Percentiles rank a stretch among this genome's conserved stretches.
Conservation (phyloP, 2,888 invertebrate species). For the Boloria selene region DNA sequence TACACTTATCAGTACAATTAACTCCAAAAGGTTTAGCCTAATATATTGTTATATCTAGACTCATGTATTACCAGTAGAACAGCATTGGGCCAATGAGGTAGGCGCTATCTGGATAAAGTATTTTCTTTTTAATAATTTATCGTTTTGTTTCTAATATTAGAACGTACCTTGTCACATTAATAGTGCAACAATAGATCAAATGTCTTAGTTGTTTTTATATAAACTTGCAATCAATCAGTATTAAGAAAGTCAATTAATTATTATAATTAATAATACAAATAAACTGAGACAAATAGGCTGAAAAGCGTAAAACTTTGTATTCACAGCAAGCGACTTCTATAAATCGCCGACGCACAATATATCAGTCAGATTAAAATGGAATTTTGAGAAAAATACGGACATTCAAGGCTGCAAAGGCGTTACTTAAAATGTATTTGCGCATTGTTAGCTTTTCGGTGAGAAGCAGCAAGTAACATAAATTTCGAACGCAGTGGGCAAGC, state of each 20-base stretch:
- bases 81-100: conserved; percentile 50
- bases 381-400: conserved; percentile 66
- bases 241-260: neutral
- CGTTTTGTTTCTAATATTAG: conserved; percentile 61
- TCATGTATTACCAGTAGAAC: conserved; percentile 50
- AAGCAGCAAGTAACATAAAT: conserved; percentile 70
- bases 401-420: conserved; percentile 63
- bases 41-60: conserved; percentile 54
- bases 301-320: conserved; percentile 19
- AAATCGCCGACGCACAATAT: conserved; percentile 38
- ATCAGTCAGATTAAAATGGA: conserved; percentile 60
- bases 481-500: conserved; percentile 68
- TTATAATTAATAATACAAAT: neutral
- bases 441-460: conserved; percentile 70
- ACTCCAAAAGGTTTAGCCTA: conserved; percentile 61
- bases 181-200: conserved; percentile 47
- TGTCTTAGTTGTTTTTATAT: conserved; percentile 47
- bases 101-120: conserved; percentile 55
- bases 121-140: conserved; percentile 60
- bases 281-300: conserved; percentile 7
- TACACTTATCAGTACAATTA: conserved; percentile 64
- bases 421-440: conserved; percentile 70
- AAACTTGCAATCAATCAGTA: neutral
- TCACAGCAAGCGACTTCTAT: conserved; percentile 27
- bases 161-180: conserved; percentile 48